Conservation (phyloP, 2,888 invertebrate species). For the Parnassius glacialis region DNA sequence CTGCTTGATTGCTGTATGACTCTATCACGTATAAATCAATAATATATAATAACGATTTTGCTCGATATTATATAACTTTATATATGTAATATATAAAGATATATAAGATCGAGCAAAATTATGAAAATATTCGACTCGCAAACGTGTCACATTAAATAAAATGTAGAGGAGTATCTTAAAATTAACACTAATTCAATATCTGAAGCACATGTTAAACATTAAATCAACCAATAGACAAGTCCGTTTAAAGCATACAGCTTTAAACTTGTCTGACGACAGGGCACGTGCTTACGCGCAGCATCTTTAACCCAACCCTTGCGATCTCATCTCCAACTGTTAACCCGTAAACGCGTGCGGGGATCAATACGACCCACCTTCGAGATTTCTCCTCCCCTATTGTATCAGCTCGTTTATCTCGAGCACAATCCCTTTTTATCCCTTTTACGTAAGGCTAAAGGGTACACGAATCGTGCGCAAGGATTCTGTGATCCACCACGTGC, state of each 20-base stretch:
- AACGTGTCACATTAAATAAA: too few relatives aligned
- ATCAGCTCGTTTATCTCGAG: constrained; percentile 55
- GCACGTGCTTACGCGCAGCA: constrained; percentile 66
- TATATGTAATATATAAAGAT: too few relatives aligned
- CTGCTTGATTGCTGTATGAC: too few relatives aligned
- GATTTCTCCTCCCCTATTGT: constrained; percentile 49
- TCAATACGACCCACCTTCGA: constrained; percentile 62
- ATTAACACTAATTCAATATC: too few relatives aligned
- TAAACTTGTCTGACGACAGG: constrained; percentile 39
- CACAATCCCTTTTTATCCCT: constrained; percentile 66
- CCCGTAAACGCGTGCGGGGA: constrained; percentile 73
- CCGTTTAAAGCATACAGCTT: constrained; percentile 18
- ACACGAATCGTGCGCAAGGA: constrained; percentile 72
- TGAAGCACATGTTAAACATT: neutral
- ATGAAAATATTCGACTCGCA: too few relatives aligned
- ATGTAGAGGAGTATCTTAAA: too few relatives aligned
- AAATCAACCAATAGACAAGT: constrained; percentile 23
- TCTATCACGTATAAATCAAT: too few relatives aligned
- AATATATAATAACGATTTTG: too few relatives aligned
- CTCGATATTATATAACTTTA: too few relatives aligned
- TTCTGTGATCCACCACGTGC: constrained; percentile 73
- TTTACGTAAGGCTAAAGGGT: constrained; percentile 62
- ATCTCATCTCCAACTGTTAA: constrained; percentile 46
- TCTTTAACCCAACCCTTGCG: constrained; percentile 50
- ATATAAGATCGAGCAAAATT: too few relatives aligned